Evolutionary conservation across 2,113 vertebrate genomes (phyloP).

Genomic region (Cisticola juncidis): DNA sequence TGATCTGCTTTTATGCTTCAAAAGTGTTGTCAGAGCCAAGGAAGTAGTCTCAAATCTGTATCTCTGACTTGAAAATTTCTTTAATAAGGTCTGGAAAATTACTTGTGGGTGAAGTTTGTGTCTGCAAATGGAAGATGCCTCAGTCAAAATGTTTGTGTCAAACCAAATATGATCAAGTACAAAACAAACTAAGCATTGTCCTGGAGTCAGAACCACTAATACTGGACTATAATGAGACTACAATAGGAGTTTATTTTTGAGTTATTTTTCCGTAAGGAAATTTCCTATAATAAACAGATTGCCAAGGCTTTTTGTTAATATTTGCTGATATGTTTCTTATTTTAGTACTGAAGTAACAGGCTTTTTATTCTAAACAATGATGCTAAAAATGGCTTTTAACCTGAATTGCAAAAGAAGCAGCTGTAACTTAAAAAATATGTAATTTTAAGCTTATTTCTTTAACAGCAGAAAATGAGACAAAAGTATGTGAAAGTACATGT

Average conservation of each 20-base stretch:
- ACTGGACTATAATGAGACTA: not conserved
- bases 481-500: not conserved
- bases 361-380: not conserved
- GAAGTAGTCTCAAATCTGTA: not conserved
- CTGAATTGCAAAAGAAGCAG: not conserved
- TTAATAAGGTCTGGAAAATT: not conserved
- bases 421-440: not conserved
- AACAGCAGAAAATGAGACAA: not conserved
- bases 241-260: not conserved
- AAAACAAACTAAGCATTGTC: not conserved
- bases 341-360: not conserved
- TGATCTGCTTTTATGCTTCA: not conserved
- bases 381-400: not conserved
- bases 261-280: not conserved
- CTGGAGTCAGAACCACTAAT: not conserved
- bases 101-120: not conserved
- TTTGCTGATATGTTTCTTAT: not conserved
- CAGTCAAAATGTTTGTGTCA: not conserved
- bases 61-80: not conserved
- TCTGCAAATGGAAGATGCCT: not conserved
- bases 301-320: not conserved
- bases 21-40: not conserved
- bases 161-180: not conserved
- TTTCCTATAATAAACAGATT: not conserved
- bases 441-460: not conserved